phyloP scores from a whole-genome alignment of 2,888 invertebrate species.

The Acanthosepion esculentum region DNA sequence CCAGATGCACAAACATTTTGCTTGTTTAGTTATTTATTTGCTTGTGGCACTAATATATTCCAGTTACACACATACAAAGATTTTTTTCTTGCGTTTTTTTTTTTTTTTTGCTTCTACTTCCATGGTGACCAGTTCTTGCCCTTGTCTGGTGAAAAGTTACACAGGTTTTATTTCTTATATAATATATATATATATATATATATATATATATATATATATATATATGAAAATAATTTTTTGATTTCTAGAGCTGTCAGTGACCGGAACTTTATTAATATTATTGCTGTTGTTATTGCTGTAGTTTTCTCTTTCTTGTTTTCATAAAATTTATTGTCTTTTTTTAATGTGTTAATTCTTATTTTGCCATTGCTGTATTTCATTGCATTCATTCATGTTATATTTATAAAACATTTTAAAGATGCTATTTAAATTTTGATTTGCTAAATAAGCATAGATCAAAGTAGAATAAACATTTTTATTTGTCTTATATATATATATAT shows the following conservation, averaged over 20 bases:
- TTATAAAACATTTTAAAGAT: not conserved
- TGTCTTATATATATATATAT: not conserved
- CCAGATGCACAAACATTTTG: constrained; percentile 33
- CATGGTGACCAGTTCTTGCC: not conserved
- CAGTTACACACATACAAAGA: not conserved
- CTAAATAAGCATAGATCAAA: not conserved
- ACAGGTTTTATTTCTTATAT: not conserved
- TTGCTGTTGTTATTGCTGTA: not conserved
- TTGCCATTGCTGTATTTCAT: not conserved
- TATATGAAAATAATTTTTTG: not conserved
- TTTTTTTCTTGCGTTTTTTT: not conserved
- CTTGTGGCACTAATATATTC: not conserved
- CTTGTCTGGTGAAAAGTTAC: constrained; percentile 15
- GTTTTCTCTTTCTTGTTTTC: not conserved
- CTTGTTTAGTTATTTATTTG: not conserved
- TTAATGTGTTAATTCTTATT: not conserved
- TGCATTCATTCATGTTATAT: not conserved
- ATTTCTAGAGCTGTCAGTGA: not conserved
- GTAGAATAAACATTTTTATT: not conserved
- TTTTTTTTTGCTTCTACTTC: not conserved
- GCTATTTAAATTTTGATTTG: not conserved
- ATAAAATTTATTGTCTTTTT: not conserved
- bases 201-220: not conserved
- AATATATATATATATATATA: not conserved
- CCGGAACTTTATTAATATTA: not conserved